Evolutionary conservation across 2,113 vertebrate genomes (phyloP).

Genomic region (Hymenochirus boettgeri): DNA sequence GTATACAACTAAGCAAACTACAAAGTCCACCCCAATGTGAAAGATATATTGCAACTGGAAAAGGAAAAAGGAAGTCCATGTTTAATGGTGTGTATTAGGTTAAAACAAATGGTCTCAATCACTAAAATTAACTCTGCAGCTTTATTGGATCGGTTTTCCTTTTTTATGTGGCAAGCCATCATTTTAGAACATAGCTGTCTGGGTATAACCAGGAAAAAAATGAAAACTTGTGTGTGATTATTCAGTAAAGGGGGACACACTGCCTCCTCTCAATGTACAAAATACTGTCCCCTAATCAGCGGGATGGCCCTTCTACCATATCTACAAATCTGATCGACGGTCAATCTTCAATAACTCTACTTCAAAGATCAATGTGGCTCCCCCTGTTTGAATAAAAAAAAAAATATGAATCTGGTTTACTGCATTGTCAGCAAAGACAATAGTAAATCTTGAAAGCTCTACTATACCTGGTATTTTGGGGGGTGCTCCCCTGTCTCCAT

Average conservation of each 20-base stretch:
- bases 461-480: constrained; percentile 81
- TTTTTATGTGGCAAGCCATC: not conserved
- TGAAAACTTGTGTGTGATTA: constrained; percentile 20
- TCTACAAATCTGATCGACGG: constrained; percentile 75
- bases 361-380: constrained; percentile 83
- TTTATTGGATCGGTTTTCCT: too few relatives aligned
- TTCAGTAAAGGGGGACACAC: constrained; percentile 19
- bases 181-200: not conserved
- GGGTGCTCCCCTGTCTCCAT: constrained; percentile 83
- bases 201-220: not conserved
- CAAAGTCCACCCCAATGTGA: too few relatives aligned
- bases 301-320: not conserved
- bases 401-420: not conserved
- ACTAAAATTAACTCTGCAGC: too few relatives aligned
- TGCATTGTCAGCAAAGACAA: too few relatives aligned
- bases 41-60: too few relatives aligned
- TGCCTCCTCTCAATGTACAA: not conserved
- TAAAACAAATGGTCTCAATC: too few relatives aligned
- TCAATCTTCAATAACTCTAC: constrained; percentile 85
- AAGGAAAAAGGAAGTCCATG: too few relatives aligned
- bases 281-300: not conserved
- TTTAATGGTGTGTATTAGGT: too few relatives aligned
- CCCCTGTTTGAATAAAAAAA: constrained; percentile 57
- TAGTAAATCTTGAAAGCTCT: not conserved
- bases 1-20: too few relatives aligned